Conservation (phyloP, 2,888 invertebrate species). For the Litoditis marina region DNA sequence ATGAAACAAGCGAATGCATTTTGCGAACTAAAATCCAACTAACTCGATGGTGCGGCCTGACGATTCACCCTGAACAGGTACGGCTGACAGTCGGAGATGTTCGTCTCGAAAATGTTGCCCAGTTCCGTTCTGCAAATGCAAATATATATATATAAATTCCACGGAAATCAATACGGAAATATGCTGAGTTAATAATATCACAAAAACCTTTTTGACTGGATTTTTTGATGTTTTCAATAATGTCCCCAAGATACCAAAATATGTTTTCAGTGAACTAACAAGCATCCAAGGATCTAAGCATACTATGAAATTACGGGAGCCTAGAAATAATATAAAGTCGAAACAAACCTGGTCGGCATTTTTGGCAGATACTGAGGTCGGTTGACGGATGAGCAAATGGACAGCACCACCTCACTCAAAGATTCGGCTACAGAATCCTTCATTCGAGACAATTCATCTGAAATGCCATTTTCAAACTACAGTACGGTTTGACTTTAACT, state of each 20-base stretch:
- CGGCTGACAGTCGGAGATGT: conserved; percentile 88
- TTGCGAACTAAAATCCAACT: conserved; percentile 8
- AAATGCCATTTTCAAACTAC: too few relatives aligned
- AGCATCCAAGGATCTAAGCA: too few relatives aligned
- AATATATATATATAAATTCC: too few relatives aligned
- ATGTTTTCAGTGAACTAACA: too few relatives aligned
- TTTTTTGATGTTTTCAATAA: too few relatives aligned
- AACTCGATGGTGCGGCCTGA: conserved; percentile 28
- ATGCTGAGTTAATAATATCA: too few relatives aligned
- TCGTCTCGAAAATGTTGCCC: conserved; percentile 88
- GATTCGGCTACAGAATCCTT: conserved; percentile 71
- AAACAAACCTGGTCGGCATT: conserved; percentile 65
- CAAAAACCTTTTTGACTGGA: too few relatives aligned
- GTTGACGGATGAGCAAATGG: conserved; percentile 92
- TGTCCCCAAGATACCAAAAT: too few relatives aligned
- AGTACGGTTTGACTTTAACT: too few relatives aligned
- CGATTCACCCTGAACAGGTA: conserved; percentile 83
- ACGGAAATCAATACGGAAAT: too few relatives aligned
- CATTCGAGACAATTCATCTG: conserved; percentile 76
- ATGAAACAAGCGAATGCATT: neutral
- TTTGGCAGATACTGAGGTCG: conserved; percentile 92
- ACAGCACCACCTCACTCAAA: conserved; percentile 85
- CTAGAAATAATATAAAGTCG: neutral
- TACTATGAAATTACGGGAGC: too few relatives aligned
- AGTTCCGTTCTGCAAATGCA: conserved; percentile 70